A percentile compares a stretch with the other conserved stretches of the same genome.
These are phyloP conservation scores for Yponomeuta evonymella DNA, from an alignment of 2,888 invertebrate genomes.

Conservation along the genomic window DNA sequence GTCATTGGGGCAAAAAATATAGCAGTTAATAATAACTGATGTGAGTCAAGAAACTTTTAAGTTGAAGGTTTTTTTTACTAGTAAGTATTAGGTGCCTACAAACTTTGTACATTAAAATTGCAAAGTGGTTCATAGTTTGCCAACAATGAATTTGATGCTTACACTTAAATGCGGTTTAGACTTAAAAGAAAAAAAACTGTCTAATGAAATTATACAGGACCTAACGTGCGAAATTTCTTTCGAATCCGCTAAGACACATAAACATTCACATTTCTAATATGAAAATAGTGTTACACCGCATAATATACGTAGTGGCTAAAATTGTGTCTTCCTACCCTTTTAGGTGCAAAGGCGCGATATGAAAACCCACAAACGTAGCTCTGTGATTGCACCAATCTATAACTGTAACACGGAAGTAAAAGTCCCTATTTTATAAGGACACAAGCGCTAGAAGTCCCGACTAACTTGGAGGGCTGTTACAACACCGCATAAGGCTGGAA, in stretches of 20 bases:
- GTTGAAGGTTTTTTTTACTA: not conserved
- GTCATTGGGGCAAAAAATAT: constrained; percentile 10
- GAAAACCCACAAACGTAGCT: not conserved
- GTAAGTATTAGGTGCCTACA: too few relatives aligned
- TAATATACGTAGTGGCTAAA: too few relatives aligned
- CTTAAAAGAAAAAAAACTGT: too few relatives aligned
- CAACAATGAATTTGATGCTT: too few relatives aligned
- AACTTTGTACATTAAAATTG: too few relatives aligned
- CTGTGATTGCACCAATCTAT: constrained; percentile 17
- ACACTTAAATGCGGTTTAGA: too few relatives aligned
- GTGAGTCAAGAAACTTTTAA: constrained; percentile 6
- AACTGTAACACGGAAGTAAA: constrained; percentile 49
- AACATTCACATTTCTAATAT: too few relatives aligned
- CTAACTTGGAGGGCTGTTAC: constrained; percentile 31
- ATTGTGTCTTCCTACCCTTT: not conserved
- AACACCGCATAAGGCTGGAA: constrained; percentile 31
- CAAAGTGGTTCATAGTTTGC: too few relatives aligned
- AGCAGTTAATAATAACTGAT: constrained; percentile 4
- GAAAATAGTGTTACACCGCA: too few relatives aligned
- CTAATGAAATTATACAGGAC: too few relatives aligned
- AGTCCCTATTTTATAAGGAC: constrained; percentile 54
- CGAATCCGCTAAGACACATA: too few relatives aligned
- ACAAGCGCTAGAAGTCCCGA: constrained; percentile 31
- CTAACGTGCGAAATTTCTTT: too few relatives aligned
- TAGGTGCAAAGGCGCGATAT: not conserved